These are phyloP conservation scores for Lasioglossum figueresi DNA, from an alignment of 2,888 invertebrate species.

Conservation along the genomic window DNA sequence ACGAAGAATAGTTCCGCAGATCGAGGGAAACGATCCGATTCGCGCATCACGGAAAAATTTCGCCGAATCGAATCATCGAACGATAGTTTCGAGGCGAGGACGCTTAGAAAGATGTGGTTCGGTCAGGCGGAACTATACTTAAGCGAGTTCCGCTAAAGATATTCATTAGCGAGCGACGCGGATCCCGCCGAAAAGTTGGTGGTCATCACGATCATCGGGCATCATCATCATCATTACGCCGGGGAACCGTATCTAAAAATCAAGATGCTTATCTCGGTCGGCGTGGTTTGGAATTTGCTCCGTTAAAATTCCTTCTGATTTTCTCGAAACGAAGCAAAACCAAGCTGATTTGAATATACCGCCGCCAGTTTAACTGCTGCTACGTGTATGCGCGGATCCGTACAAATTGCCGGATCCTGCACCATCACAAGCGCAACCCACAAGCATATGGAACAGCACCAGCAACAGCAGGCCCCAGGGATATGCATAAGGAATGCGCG, in stretches of 20 bases:
- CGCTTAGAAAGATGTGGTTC: constrained; percentile 27
- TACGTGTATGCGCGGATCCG: constrained; percentile 66
- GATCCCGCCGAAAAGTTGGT: constrained; percentile 42
- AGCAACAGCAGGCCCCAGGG: constrained; percentile 72
- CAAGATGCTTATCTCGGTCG: constrained; percentile 46
- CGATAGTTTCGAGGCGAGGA: background rate
- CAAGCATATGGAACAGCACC: background rate
- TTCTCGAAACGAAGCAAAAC: constrained; percentile 57
- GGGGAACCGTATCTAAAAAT: constrained; percentile 50
- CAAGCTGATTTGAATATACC: constrained; percentile 62
- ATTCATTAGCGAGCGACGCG: constrained; percentile 38
- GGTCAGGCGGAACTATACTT: constrained; percentile 40
- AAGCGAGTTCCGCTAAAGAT: constrained; percentile 40
- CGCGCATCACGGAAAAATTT: background rate
- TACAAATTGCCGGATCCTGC: constrained; percentile 72
- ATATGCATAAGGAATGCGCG: constrained; percentile 69
- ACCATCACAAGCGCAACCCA: background rate
- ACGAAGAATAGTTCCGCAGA: background rate
- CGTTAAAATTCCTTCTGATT: constrained; percentile 61
- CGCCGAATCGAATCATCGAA: background rate
- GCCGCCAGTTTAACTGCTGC: constrained; percentile 66
- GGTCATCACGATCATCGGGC: constrained; percentile 47
- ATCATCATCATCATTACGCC: constrained; percentile 41
- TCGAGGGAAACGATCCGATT: background rate
- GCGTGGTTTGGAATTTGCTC: background rate